A percentile compares a stretch with the other conserved stretches of the same genome.
These are phyloP conservation scores for Thymallus thymallus DNA, from an alignment of 2,113 vertebrate genomes.

Conservation along the genomic window DNA sequence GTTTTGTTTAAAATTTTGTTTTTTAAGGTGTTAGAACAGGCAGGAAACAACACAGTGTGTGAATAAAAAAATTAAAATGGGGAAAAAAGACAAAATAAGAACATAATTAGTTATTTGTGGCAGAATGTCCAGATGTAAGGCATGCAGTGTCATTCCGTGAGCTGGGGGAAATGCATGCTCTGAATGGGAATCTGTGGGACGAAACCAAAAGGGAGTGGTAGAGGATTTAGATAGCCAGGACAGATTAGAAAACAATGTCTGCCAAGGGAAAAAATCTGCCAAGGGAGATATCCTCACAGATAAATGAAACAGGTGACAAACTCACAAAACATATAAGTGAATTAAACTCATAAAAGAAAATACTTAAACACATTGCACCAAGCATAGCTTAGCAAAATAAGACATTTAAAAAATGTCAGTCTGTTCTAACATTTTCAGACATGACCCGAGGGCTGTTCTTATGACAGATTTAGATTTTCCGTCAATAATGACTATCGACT, in stretches of 20 bases:
- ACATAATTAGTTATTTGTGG: conserved; percentile 94
- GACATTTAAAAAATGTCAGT: not conserved
- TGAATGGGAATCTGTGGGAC: conserved; percentile 80
- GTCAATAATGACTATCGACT: not conserved
- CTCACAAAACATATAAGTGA: conserved; percentile 15
- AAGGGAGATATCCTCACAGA: not conserved
- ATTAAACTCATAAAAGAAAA: too few relatives aligned
- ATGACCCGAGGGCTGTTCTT: not conserved
- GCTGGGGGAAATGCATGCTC: conserved; percentile 79
- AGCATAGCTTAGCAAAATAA: not conserved
- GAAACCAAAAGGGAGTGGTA: conserved; percentile 19
- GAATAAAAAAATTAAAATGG: conserved; percentile 80
- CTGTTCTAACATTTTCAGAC: conserved; percentile 38
- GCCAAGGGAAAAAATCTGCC: too few relatives aligned
- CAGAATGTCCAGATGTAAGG: conserved; percentile 75
- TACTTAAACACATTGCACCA: too few relatives aligned
- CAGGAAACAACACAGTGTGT: conserved; percentile 78
- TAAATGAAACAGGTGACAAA: conserved; percentile 9
- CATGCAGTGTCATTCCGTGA: conserved; percentile 85
- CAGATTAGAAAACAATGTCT: too few relatives aligned
- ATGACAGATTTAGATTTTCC: not conserved
- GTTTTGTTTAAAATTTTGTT: conserved; percentile 63
- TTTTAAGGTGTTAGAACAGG: conserved; percentile 78
- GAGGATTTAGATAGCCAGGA: conserved; percentile 14
- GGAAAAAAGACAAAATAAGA: conserved; percentile 93